Evolutionary conservation across 1,140 invertebrate species (phyloP), one percentile per base, ranked within the genome.

Genomic region (Procambarus clarkii): DNA sequence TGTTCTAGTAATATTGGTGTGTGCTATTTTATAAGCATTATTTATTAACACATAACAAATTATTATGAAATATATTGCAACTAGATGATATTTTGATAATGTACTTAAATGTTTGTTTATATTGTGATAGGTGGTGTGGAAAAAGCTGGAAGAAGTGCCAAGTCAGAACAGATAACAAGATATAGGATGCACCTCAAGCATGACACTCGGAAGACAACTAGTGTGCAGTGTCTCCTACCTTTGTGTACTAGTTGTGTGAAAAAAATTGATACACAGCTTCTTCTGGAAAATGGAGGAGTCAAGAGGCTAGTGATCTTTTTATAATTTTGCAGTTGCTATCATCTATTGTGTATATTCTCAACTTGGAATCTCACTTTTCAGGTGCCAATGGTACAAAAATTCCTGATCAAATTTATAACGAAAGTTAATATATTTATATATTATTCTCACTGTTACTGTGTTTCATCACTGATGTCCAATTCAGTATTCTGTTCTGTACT

Each of bases 111-210:
- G 18, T 54, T 34, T 60, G 8, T 34, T 21, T 79, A 21, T 60
- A 50, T n/a, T 77, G 34, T 77, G 4, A 11, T 45, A 86, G 84
- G 84, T 86, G 69, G 84, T 86, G 46, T 86, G 84, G 84, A 86
- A 86, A 71, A 86, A 86, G 48, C 46, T 86, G n/a, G 84, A 86
- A 74, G 84, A 86, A n/a, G 84, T 86, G n/a, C 84, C 84, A 13
- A 77, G 69, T 69, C 84, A 86, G 84, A 86, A 86, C 69, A 86
- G 84, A 86, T 86, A 86, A 58, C 84, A 44, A 77, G 64, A 44
- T 46, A 24, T 48, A 21, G 2, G 15, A n/a, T 64, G 60, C 60
- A 4, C 18, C 60, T 64, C 60, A 64, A 18, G 3, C 18, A 18
- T 64, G 18, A 24, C 18, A 74, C 18, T 13, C 50, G 13, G 50